phyloP scores from a whole-genome alignment of 2,113 vertebrate species.

The Actenoides hombroni region DNA sequence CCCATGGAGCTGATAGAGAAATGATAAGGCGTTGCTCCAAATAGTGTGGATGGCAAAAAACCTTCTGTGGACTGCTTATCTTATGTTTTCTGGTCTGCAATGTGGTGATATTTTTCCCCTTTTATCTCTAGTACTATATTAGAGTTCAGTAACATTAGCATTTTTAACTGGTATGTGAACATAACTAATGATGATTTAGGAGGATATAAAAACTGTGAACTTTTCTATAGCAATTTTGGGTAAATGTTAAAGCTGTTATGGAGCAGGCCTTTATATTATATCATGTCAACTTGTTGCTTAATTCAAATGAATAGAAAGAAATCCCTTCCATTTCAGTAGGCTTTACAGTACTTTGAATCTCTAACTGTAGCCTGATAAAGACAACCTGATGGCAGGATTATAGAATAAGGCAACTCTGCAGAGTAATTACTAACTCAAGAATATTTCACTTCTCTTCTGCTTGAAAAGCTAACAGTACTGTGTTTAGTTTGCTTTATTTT shows the following conservation, averaged over 20 bases:
- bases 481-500: slow-evolving; percentile 3
- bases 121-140: not conserved
- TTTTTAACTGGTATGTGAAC: not conserved
- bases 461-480: not conserved
- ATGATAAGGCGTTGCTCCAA: not conserved
- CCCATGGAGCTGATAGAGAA: not conserved
- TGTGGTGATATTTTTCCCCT: not conserved
- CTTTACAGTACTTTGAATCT: not conserved
- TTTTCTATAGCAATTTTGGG: not conserved
- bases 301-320: not conserved
- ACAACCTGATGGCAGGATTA: not conserved
- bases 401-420: not conserved
- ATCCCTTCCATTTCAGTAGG: not conserved
- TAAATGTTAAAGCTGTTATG: not conserved
- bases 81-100: not conserved
- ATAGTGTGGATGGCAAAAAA: not conserved
- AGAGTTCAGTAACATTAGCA: not conserved
- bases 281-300: not conserved
- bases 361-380: not conserved
- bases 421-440: not conserved
- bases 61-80: not conserved
- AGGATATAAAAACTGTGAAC: not conserved
- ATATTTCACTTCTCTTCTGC: not conserved
- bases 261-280: not conserved
- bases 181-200: not conserved